Evolutionary conservation across 2,113 vertebrate genomes (phyloP), one percentile per base, ranked within the genome.

Genomic region (Platysteira castanea): DNA sequence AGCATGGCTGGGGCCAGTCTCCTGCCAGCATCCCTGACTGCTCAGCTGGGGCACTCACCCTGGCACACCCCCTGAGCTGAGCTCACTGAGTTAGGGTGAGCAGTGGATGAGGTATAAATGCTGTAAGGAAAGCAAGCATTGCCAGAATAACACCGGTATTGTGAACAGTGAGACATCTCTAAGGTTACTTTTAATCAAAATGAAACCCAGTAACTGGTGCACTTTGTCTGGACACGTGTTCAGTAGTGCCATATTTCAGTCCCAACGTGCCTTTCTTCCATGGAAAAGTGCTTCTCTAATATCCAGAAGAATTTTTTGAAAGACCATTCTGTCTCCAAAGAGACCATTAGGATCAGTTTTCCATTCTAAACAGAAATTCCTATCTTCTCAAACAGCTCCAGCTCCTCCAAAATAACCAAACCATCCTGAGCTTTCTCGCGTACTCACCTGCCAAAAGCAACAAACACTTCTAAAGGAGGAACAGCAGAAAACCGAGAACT

Each of bases 381-480:
- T 70, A 89, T 93, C 76, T 87, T 74, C 84, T 83, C 59, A 42
- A 88, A 85, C 76, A 81, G 76, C 77, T 71, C 80, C 53, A 83
- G 59, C 90, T 90, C 28, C 92, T 93, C 90, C 94, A 96, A 96
- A 97, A 67, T 88, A 97, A 97, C 85, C 90, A 94, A 96, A 88
- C 67, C 73, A 86, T 74, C 88, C 76, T 7, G 26, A 88, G 70
- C 78, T 88, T 67, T 86, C 76, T 63, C 26, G 10, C 3, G 0
- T 12, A 18, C 57, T 50, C 65, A 92, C 60, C 63, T 80, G 96
- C 95, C 96, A 96, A 96, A 57, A 92, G 83, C 89, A 97, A 97
- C 90, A 96, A 39, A 64, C 6, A 1, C 41, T 86, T 54, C 59
- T 39, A 63, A 81, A 74, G 79, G 44, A 91, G 88, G 42, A 93